Percentiles rank a stretch among this genome's conserved stretches.
Conservation (phyloP, 2,888 invertebrate species). For the Alloplasta piceator region DNA sequence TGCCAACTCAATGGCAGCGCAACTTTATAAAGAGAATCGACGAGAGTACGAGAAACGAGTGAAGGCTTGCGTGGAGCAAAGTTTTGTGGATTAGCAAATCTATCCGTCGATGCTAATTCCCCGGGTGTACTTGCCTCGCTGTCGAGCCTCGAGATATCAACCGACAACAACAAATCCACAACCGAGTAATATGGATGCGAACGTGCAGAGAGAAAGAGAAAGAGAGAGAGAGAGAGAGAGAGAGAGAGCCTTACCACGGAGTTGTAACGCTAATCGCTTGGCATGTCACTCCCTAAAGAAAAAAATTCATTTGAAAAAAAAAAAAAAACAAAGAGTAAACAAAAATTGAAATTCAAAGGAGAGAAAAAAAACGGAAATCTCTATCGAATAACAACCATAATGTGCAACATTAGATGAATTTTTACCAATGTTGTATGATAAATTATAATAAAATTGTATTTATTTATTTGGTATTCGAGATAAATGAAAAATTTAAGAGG, state of each 20-base stretch:
- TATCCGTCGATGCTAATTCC: slow-evolving; percentile 65
- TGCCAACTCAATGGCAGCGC: slow-evolving; percentile 99
- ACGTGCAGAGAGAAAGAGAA: slow-evolving; percentile 68
- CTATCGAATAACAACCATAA: slow-evolving; percentile 60
- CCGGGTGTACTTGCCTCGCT: slow-evolving; percentile 64
- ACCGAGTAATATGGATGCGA: slow-evolving; percentile 75
- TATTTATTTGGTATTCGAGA: slow-evolving; percentile 80
- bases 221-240: slow-evolving; percentile 55
- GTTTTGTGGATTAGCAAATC: slow-evolving; percentile 94
- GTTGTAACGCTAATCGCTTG: slow-evolving; percentile 78
- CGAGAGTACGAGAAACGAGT: slow-evolving; percentile 99
- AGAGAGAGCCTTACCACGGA: slow-evolving; percentile 77
- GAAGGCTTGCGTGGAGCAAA: slow-evolving; percentile 99
- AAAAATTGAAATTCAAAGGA: slow-evolving; percentile 54
- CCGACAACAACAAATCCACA: slow-evolving; percentile 75
- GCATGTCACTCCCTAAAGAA: slow-evolving; percentile 79
- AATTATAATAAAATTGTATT: slow-evolving; percentile 82
- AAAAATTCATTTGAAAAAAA: slow-evolving; percentile 29
- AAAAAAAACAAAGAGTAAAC: slow-evolving; percentile 29
- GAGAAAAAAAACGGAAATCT: slow-evolving; percentile 58
- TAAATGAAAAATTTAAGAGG: slow-evolving; percentile 18
- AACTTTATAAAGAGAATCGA: slow-evolving; percentile 99
- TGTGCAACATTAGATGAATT: slow-evolving; percentile 75
- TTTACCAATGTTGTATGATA: slow-evolving; percentile 82
- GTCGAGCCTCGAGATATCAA: slow-evolving; percentile 67